Conservation (phyloP, 2,888 invertebrate genomes). For the Thecophora atra region DNA sequence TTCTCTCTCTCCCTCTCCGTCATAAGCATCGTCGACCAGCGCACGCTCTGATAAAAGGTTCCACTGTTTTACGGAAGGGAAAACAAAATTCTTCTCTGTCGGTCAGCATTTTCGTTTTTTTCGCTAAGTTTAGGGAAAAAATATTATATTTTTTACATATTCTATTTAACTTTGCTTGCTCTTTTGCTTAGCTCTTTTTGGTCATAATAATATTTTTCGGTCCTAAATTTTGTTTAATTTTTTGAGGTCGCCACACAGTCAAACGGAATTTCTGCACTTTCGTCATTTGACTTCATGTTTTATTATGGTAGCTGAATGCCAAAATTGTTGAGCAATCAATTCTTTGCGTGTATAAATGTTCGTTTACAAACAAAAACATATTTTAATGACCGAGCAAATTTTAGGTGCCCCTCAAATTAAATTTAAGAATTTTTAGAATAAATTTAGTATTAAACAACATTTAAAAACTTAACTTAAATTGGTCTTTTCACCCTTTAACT, state of each 20-base stretch:
- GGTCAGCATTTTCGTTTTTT: background rate
- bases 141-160: background rate
- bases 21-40: background rate
- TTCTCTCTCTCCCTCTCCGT: background rate
- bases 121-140: slow-evolving; percentile 2
- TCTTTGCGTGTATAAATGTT: slow-evolving; percentile 3
- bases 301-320: background rate
- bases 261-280: slow-evolving; percentile 17
- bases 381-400: too few relatives aligned
- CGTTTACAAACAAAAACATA: too few relatives aligned
- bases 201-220: slow-evolving; percentile 1
- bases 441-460: background rate
- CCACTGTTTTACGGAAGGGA: background rate
- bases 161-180: background rate
- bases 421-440: too few relatives aligned
- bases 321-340: background rate
- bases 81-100: background rate
- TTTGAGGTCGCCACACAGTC: slow-evolving; percentile 26
- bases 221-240: background rate
- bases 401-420: too few relatives aligned
- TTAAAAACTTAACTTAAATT: background rate
- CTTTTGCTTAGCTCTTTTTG: background rate
- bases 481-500: too few relatives aligned
- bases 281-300: slow-evolving; percentile 2
- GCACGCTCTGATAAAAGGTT: background rate